These are phyloP conservation scores for Corvus moneduloides DNA, from an alignment of 2,113 vertebrate species.

Conservation along the genomic window DNA sequence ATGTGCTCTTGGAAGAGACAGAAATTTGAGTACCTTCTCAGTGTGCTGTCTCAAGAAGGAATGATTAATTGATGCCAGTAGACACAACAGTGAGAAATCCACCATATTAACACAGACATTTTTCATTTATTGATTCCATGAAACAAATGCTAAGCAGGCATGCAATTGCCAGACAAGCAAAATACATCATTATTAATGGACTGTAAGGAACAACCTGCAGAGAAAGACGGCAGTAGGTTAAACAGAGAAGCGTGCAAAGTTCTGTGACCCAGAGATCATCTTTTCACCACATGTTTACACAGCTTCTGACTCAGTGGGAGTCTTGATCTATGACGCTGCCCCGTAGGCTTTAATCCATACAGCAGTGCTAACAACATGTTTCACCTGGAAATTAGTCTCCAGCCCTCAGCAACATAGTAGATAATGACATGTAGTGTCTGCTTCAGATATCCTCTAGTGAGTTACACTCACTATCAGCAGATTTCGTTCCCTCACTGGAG, in stretches of 20 bases:
- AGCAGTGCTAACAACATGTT: neutral
- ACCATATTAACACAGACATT: neutral
- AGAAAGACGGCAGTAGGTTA: neutral
- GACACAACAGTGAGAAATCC: neutral
- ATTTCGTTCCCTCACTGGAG: neutral
- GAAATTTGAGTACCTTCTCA: neutral
- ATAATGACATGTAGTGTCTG: neutral
- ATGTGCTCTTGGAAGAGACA: neutral
- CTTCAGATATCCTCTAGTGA: neutral
- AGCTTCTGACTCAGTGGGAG: neutral
- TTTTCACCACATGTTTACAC: neutral
- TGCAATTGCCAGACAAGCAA: neutral
- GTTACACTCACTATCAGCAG: neutral
- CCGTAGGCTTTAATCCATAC: neutral
- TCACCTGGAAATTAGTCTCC: conserved; percentile 17
- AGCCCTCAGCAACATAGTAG: neutral
- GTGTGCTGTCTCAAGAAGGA: neutral
- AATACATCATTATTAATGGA: neutral
- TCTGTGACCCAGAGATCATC: neutral
- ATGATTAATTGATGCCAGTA: neutral
- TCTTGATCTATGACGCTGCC: neutral
- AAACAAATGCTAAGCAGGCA: neutral
- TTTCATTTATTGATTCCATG: neutral
- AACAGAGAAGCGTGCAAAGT: neutral
- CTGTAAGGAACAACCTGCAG: neutral